Evolutionary conservation across 2,797 vertebrate genomes (phyloP).

Genomic region (Knipowitschia caucasica): DNA sequence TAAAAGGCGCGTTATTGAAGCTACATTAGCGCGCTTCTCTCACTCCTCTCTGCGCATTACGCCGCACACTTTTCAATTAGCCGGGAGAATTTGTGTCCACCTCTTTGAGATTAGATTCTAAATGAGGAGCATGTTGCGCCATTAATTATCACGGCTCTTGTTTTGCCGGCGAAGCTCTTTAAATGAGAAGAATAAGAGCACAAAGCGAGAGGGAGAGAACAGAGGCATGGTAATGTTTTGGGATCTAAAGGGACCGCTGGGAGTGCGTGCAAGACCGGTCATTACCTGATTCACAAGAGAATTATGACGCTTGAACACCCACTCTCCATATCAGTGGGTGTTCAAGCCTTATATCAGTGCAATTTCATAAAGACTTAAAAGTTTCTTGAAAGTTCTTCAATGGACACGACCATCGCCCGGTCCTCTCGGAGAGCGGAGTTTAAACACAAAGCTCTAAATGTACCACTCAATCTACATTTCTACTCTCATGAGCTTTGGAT

Average conservation of each 20-base stretch:
- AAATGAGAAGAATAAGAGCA: constrained; percentile 15
- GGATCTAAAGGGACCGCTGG: constrained; percentile 14
- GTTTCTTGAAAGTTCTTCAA: not conserved
- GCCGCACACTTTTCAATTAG: constrained; percentile 68
- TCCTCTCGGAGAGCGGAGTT: no score
- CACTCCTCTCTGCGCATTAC: constrained; percentile 58
- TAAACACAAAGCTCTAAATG: no score
- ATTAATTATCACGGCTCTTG: constrained; percentile 73
- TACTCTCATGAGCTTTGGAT: no score
- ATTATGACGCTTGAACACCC: constrained; percentile 34
- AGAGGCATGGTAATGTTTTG: constrained; percentile 28
- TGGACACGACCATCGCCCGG: no score
- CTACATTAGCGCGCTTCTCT: constrained; percentile 31
- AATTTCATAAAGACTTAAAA: not conserved
- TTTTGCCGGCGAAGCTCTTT: constrained; percentile 60
- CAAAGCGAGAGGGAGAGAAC: constrained; percentile 1
- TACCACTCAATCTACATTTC: no score
- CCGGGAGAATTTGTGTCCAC: constrained; percentile 67
- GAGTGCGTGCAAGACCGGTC: constrained; percentile 29
- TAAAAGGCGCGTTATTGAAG: constrained; percentile 38
- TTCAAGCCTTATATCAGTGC: constrained; percentile 62
- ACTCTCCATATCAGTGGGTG: not conserved
- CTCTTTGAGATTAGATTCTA: constrained; percentile 73
- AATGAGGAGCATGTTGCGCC: constrained; percentile 74
- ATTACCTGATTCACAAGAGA: constrained; percentile 43